Evolutionary conservation across 1,140 invertebrate genomes (phyloP).

Genomic region (Trachymyrmex septentrionalis): DNA sequence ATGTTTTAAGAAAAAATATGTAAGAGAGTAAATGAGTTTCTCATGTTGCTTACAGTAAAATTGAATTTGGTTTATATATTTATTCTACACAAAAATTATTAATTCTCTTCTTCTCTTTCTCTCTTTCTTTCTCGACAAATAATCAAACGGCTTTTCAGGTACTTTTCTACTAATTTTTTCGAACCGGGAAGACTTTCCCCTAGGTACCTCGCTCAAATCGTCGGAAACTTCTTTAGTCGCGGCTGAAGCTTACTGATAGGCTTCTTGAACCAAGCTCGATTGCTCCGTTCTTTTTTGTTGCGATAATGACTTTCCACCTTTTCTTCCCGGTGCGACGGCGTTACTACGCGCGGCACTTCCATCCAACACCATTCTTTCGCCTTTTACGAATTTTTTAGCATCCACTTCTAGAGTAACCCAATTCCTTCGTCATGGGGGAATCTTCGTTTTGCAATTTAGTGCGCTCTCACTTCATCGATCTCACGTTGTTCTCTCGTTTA

Average conservation of each 20-base stretch:
- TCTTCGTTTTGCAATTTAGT: not conserved
- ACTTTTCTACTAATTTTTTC: constrained; percentile 9
- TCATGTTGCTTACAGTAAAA: not conserved
- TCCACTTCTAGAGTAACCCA: constrained; percentile 33
- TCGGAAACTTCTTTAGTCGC: constrained; percentile 40
- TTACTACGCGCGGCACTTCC: not conserved
- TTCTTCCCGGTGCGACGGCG: not conserved
- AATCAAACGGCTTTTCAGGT: not conserved
- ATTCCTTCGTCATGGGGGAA: constrained; percentile 12
- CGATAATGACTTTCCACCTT: constrained; percentile 74
- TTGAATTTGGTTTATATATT: constrained; percentile 32
- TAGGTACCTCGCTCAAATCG: constrained; percentile 31
- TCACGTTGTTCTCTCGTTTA: constrained; percentile 5
- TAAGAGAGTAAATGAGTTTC: not conserved
- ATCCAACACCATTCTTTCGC: not conserved
- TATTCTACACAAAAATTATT: not conserved
- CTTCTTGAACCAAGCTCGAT: constrained; percentile 61
- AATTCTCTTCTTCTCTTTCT: constrained; percentile 27
- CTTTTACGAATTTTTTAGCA: constrained; percentile 45
- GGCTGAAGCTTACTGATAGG: constrained; percentile 65
- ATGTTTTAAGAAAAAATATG: constrained; percentile 12
- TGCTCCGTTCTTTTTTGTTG: constrained; percentile 70
- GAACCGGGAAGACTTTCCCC: not conserved
- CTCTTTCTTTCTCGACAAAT: not conserved
- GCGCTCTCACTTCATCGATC: constrained; percentile 23